phyloP scores from a whole-genome alignment of 2,113 vertebrate genomes.

The Caracal caracal region DNA sequence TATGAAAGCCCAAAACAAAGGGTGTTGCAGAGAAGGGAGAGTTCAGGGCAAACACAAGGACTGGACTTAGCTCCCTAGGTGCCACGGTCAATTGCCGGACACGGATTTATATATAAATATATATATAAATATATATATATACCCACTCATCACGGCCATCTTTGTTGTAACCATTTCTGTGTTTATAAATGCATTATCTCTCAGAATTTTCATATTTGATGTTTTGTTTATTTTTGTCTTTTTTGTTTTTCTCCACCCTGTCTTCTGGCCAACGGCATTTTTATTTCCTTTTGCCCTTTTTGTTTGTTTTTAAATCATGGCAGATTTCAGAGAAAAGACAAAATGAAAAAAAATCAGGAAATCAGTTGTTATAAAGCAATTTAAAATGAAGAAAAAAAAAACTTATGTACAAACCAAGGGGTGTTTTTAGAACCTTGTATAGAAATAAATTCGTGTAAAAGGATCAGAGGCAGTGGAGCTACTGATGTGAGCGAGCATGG shows the following conservation, averaged over 20 bases:
- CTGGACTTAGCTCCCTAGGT: constrained; percentile 86
- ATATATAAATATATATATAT: constrained; percentile 84
- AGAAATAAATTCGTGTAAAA: constrained; percentile 90
- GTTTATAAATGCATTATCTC: constrained; percentile 91
- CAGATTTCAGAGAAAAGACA: constrained; percentile 83
- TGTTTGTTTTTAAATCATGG: constrained; percentile 74
- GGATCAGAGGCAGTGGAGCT: constrained; percentile 81
- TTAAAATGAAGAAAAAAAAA: constrained; percentile 81
- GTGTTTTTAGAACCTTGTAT: constrained; percentile 86
- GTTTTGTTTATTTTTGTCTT: constrained; percentile 74
- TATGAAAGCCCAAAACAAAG: constrained; percentile 23
- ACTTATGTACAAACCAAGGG: constrained; percentile 79
- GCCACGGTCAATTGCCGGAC: constrained; percentile 79
- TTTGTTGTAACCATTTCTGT: constrained; percentile 91
- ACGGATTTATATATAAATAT: constrained; percentile 87
- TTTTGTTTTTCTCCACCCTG: constrained; percentile 50
- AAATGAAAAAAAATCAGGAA: constrained; percentile 80
- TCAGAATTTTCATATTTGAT: constrained; percentile 88
- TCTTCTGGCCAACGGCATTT: constrained; percentile 82
- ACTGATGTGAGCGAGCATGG: constrained; percentile 74
- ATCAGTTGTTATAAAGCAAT: constrained; percentile 82
- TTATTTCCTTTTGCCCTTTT: constrained; percentile 82
- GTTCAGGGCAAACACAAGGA: constrained; percentile 76
- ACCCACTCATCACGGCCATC: constrained; percentile 87
- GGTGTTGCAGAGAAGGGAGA: constrained; percentile 62